Evolutionary conservation across 2,888 invertebrate genomes (phyloP), one percentile per base, ranked within the genome.

Genomic region (Leucania comma): DNA sequence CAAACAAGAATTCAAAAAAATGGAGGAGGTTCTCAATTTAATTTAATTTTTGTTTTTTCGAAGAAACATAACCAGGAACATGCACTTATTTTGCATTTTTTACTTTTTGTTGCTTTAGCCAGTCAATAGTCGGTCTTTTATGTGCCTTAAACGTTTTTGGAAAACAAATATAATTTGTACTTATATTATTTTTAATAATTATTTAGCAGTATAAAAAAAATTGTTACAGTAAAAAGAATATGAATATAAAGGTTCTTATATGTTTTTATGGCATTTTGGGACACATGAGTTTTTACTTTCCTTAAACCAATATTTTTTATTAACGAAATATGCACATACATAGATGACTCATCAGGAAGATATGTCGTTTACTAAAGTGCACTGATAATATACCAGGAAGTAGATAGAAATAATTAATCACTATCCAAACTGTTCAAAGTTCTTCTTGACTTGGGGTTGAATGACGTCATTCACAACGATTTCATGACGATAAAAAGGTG

Each of bases 311-410:
- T 6, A 1, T n/a, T 14, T 42, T 42, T 42, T 42, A 42, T 42
- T 14, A 42, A 42, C 38, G n/a, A n/a, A n/a, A n/a, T n/a, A n/a
- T n/a, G n/a, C 14, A 42, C 38, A 4, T 42, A 17, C 17, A 22
- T 14, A 56, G 20, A 58, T 58, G 12, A 29, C 26, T 48, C n/a
- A 69, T 77, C 38, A 38, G 53, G 14, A 59, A 50, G 29, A 58
- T 53, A 68, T 3, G 14, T 74, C 3, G 14, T 67, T 69, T 20
- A 26, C 22, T 29, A 20, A 38, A 74, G 42, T 32, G 24, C 1
- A 29, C 26, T 60, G 50, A 78, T 74, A 46, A 50, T 51, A 56
- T 51, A 56, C 29, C 24, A 78, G 73, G 73, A 79, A 72, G 46
- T 74, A 46, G 22, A 24, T 57, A 26, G 51, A 42, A 17, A 20